Conservation (phyloP, 2,888 invertebrate genomes). For the Pandemis heparana region DNA sequence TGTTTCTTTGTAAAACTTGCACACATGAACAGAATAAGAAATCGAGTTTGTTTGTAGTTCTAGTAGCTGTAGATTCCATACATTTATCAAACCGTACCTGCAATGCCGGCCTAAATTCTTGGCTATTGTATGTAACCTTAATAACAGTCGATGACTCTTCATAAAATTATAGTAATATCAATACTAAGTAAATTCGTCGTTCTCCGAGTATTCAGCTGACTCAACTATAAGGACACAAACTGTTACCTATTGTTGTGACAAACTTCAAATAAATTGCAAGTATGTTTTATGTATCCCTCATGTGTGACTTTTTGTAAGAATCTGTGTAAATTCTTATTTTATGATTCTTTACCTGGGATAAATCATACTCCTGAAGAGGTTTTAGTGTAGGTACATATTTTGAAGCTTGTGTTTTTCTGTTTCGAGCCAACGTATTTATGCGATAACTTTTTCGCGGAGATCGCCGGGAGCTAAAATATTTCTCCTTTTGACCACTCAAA, state of each 20-base stretch:
- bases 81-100: background rate
- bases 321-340: background rate
- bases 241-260: background rate
- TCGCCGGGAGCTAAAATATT: background rate
- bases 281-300: background rate
- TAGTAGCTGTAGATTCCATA: background rate
- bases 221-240: background rate
- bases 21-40: constrained; percentile 29
- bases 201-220: background rate
- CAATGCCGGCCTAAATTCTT: background rate
- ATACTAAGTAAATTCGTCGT: background rate
- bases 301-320: background rate
- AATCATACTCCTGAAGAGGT: too few species aligned
- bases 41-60: constrained; percentile 27
- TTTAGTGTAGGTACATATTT: background rate
- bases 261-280: background rate
- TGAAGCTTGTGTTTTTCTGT: background rate
- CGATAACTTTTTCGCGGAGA: background rate
- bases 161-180: constrained; percentile 2
- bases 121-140: background rate
- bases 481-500: background rate
- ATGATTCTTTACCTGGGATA: background rate
- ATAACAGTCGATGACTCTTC: background rate
- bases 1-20: constrained; percentile 37
- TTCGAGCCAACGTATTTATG: background rate